Evolutionary conservation across 2,797 vertebrate genomes (phyloP).

Genomic region (Anas capensis): DNA sequence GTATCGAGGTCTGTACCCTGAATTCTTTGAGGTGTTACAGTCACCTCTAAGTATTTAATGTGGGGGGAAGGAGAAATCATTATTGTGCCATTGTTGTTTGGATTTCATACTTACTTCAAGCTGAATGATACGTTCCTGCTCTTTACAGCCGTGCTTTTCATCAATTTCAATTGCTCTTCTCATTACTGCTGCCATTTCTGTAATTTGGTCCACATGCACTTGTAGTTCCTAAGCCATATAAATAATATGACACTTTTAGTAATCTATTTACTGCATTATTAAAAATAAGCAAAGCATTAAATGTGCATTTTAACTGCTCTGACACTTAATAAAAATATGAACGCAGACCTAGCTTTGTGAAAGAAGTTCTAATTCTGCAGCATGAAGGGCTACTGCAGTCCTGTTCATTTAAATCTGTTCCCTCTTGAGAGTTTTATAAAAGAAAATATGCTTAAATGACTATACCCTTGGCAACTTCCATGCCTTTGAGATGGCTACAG

Average conservation of each 20-base stretch:
- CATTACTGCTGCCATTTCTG: constrained; percentile 98
- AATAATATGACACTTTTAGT: neutral
- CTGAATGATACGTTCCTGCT: constrained; percentile 93
- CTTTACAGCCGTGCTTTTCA: constrained; percentile 89
- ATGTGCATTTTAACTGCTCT: neutral
- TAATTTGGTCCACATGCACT: constrained; percentile 95
- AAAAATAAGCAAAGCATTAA: neutral
- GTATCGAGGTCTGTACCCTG: neutral
- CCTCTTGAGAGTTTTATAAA: neutral
- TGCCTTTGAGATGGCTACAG: neutral
- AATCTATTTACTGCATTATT: neutral
- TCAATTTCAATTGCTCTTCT: constrained; percentile 95
- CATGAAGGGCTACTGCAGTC: neutral
- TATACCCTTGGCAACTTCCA: neutral
- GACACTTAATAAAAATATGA: neutral
- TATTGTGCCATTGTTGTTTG: neutral
- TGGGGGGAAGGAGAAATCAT: neutral
- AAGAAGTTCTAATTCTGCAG: neutral
- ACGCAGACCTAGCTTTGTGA: neutral
- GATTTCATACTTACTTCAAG: constrained; percentile 84
- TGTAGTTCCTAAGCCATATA: constrained; percentile 88
- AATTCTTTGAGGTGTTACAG: neutral
- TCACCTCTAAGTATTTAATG: neutral
- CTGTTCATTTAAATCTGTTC: neutral
- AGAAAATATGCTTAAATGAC: neutral